phyloP scores from a whole-genome alignment of 1,140 invertebrate species.

The Psilanteris sp. region DNA sequence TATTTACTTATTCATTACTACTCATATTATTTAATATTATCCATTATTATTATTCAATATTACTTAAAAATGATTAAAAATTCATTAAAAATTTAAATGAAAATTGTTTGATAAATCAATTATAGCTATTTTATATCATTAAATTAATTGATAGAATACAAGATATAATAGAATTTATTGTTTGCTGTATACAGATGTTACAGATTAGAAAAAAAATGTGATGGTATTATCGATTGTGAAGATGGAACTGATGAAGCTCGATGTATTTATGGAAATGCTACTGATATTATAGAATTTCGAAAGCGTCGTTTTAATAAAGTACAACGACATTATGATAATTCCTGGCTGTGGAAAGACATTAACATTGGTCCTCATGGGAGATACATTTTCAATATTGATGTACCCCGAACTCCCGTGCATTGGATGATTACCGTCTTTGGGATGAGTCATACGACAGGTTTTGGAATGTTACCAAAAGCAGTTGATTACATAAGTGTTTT shows the following conservation, averaged over 20 bases:
- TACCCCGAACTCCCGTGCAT: conserved; percentile 91
- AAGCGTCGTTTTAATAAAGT: conserved; percentile 92
- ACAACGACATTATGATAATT: conserved; percentile 94
- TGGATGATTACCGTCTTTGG: conserved; percentile 97
- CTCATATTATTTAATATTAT: no score
- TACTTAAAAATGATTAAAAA: no score
- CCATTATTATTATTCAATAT: no score
- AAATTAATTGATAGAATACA: not conserved
- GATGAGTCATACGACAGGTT: conserved; percentile 90
- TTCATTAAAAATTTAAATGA: no score
- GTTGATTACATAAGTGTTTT: conserved; percentile 90
- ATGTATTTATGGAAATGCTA: conserved; percentile 84
- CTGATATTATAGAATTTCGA: conserved; percentile 86
- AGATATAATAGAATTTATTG: no score
- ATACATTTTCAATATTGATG: conserved; percentile 91
- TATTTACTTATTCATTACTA: no score
- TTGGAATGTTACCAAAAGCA: conserved; percentile 90
- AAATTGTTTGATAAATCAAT: no score
- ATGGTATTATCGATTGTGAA: conserved; percentile 87
- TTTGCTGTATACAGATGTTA: conserved; percentile 83
- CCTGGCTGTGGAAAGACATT: conserved; percentile 96
- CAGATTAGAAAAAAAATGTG: conserved; percentile 87
- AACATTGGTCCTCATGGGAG: conserved; percentile 95
- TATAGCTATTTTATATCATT: not conserved
- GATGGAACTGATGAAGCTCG: conserved; percentile 94